Base-by-base conservation (phyloP, 2,113 vertebrate species). In the Empidonax alnorum region DNA sequence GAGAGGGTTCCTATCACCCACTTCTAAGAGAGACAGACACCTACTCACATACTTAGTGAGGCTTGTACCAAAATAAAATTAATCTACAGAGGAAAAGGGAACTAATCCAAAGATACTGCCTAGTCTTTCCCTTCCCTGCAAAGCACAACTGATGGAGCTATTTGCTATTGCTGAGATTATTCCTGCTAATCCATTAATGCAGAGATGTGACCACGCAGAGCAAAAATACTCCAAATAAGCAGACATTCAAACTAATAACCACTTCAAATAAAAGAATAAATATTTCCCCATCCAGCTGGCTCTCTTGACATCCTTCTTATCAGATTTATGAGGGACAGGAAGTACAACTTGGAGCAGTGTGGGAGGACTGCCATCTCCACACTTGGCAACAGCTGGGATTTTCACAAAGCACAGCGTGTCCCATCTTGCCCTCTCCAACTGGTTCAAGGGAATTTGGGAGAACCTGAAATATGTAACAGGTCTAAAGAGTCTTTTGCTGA, bases 291-390 rank as follows among this genome's bases (percentile, higher is more conserved):
- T 52, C 50, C 83, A 74, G 18, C 8, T 62, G 55, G 50, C 35
- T 86, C 53, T 65, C 79, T 15, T 76, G 59, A 71, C 59, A 63
- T 35, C 25, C 19, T 13, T 23, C 49, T 83, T 41, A 56, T 12
- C 42, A 20, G 55, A 50, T 67, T 47, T 84, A 80, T 44, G 50
- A 50, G 35, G 49, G 44, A 52, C 44, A 85, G 78, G 79, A 73
- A 96, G 49, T 33, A 61, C 25, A 78, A 53, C 13, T 6, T 46
- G 16, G 67, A 74, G 72, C 50, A 41, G 68, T 0, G 17, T 94
- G 75, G 88, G 79, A 94, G 46, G 79, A 53, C 27, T 77, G 55
- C 63, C 75, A 87, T 90, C 94, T 82, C 90, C 78, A 94, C 83
- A 50, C 63, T 42, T 58, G 67, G 85, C 74, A 90, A 66, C 81